A percentile compares a stretch with the other conserved stretches of the same genome.
phyloP scores from a whole-genome alignment of 2,888 invertebrate species.

The Ophioninae sp. region DNA sequence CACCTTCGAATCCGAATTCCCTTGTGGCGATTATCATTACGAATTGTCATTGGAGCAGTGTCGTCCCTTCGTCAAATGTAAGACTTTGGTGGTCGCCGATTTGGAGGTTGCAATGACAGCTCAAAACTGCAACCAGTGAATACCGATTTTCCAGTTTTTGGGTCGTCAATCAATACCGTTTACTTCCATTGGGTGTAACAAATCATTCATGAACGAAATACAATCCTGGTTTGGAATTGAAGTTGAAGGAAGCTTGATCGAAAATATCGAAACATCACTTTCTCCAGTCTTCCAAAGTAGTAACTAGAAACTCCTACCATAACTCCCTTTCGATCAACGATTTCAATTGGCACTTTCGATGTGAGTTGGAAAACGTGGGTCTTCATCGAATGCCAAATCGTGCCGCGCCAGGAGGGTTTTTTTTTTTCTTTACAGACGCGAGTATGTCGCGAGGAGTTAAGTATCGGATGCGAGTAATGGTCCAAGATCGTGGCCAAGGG shows the following conservation, averaged over 20 bases:
- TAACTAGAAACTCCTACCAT: no score
- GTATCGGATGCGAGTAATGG: slow-evolving; percentile 68
- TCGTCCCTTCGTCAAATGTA: background rate
- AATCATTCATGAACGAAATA: no score
- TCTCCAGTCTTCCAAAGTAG: no score
- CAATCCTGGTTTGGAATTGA: no score
- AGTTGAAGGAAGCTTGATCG: no score
- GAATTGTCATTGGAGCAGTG: slow-evolving; percentile 45
- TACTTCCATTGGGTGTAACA: no score
- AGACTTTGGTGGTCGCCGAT: slow-evolving; percentile 28
- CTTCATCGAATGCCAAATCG: no score
- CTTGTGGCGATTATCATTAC: slow-evolving; percentile 44
- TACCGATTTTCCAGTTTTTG: background rate
- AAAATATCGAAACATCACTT: no score
- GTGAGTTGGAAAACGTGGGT: background rate
- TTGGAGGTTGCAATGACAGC: slow-evolving; percentile 6
- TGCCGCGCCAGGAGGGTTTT: background rate
- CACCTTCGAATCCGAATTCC: slow-evolving; percentile 14
- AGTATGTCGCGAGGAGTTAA: slow-evolving; percentile 26
- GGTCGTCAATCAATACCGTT: no score
- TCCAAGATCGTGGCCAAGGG: slow-evolving; percentile 72
- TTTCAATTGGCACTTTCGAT: background rate
- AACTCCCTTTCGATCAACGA: background rate
- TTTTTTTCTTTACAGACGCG: slow-evolving; percentile 7
- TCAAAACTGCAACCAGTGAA: slow-evolving; percentile 12